Conservation (phyloP, 2,888 invertebrate genomes). For the Drosophila anomalata region DNA sequence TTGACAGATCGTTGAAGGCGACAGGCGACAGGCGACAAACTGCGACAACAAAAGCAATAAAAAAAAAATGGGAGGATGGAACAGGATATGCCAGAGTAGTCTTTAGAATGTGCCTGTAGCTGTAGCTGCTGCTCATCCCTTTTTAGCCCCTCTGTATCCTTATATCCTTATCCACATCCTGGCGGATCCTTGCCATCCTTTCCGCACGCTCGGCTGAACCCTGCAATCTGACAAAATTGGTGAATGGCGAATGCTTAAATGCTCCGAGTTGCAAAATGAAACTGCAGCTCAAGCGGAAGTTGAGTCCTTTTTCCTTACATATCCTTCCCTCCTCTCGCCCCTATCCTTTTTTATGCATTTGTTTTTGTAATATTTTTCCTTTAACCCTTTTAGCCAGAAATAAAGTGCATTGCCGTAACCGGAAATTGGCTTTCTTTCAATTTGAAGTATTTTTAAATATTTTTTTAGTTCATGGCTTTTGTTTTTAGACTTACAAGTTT, state of each 20-base stretch:
- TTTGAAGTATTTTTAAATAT: neutral
- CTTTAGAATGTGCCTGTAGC: slow-evolving; percentile 9
- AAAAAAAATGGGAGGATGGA: neutral
- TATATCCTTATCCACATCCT: slow-evolving; percentile 5
- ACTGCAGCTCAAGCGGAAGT: slow-evolving; percentile 29
- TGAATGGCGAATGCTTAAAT: slow-evolving; percentile 47
- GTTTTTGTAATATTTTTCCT: neutral
- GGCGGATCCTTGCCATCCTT: slow-evolving; percentile 17
- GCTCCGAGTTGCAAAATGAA: slow-evolving; percentile 26
- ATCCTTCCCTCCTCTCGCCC: neutral
- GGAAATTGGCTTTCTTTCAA: slow-evolving; percentile 9
- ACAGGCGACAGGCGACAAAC: slow-evolving; percentile 39
- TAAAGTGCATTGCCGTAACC: slow-evolving; percentile 15
- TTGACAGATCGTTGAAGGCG: slow-evolving; percentile 70
- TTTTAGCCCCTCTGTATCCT: neutral
- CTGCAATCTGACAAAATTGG: slow-evolving; percentile 69
- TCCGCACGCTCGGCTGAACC: slow-evolving; percentile 65
- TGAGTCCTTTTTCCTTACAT: slow-evolving; percentile 25
- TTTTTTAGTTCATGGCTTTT: no score
- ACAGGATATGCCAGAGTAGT: neutral
- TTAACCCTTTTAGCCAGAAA: neutral
- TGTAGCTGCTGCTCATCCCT: slow-evolving; percentile 5
- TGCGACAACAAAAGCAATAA: slow-evolving; percentile 38
- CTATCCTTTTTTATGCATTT: neutral
- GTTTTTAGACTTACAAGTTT: no score